Conservation (phyloP, 2,888 invertebrate species). For the Drosophila ustulata region DNA sequence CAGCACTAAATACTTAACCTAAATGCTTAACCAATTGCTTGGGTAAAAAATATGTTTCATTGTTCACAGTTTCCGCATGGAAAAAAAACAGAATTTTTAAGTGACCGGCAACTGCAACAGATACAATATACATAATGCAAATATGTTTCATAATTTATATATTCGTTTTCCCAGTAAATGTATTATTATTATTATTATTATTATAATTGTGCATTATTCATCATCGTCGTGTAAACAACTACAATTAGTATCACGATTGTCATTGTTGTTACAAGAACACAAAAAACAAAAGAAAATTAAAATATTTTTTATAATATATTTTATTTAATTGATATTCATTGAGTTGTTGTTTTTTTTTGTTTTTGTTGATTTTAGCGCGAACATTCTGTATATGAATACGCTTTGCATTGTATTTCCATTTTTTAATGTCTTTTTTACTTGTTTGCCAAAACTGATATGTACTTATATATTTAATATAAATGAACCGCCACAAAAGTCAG, state of each 20-base stretch:
- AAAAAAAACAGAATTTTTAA: conserved; percentile 7
- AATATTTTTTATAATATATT: conserved; percentile 59
- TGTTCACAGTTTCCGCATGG: conserved; percentile 21
- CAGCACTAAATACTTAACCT: too few species aligned
- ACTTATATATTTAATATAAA: conserved; percentile 71
- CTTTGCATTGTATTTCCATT: conserved; percentile 53
- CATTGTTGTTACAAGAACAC: conserved; percentile 76
- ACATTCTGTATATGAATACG: conserved; percentile 56
- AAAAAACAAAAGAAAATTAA: conserved; percentile 26
- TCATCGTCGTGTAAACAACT: conserved; percentile 82
- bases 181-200: conserved; percentile 58
- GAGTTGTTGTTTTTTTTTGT: conserved; percentile 19
- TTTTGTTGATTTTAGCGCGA: conserved; percentile 26
- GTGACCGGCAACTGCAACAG: conserved; percentile 25
- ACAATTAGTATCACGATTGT: conserved; percentile 85
- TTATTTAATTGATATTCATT: conserved; percentile 61
- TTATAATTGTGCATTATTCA: conserved; percentile 79
- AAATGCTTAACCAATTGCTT: background rate
- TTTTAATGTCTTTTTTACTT: conserved; percentile 37
- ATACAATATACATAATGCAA: background rate
- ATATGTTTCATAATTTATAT: conserved; percentile 46
- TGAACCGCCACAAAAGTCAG: conserved; percentile 54
- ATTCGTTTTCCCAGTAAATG: conserved; percentile 54
- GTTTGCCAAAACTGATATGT: conserved; percentile 74
- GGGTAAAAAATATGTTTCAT: conserved; percentile 8